Conservation (phyloP, 2,797 vertebrate species). For the Alauda arvensis region DNA sequence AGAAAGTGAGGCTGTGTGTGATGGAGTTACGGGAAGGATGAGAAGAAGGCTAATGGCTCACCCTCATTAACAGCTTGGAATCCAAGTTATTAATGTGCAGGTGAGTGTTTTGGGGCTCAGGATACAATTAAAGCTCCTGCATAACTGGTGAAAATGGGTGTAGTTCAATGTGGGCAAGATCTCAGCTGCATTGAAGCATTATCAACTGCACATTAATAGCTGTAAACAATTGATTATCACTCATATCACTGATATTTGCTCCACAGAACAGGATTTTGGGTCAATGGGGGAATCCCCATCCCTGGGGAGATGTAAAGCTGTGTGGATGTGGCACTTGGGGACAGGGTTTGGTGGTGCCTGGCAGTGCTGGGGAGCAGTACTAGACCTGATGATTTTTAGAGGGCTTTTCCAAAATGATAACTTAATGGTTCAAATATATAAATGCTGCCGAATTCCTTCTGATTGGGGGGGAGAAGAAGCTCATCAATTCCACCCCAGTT, state of each 20-base stretch:
- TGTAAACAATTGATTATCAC: neutral
- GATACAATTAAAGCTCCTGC: neutral
- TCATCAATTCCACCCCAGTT: neutral
- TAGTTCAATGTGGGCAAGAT: neutral
- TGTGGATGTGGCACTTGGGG: neutral
- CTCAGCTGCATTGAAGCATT: neutral
- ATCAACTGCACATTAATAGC: neutral
- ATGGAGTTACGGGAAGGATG: fast-evolving
- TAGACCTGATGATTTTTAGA: neutral
- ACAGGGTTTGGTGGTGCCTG: neutral
- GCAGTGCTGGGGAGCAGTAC: neutral
- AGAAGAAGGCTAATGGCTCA: neutral
- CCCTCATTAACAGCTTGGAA: neutral
- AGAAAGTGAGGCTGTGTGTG: fast-evolving
- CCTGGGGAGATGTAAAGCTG: fast-evolving
- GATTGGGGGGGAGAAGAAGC: fast-evolving
- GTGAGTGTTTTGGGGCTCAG: neutral
- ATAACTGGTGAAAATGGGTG: neutral
- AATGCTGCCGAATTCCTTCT: neutral
- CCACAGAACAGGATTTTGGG: neutral
- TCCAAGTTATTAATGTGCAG: neutral
- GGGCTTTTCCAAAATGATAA: neutral
- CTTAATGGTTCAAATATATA: neutral
- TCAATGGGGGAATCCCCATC: neutral
- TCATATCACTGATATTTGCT: too few relatives aligned